phyloP scores from a whole-genome alignment of 2,888 invertebrate genomes.

The Heteropelma amictum region DNA sequence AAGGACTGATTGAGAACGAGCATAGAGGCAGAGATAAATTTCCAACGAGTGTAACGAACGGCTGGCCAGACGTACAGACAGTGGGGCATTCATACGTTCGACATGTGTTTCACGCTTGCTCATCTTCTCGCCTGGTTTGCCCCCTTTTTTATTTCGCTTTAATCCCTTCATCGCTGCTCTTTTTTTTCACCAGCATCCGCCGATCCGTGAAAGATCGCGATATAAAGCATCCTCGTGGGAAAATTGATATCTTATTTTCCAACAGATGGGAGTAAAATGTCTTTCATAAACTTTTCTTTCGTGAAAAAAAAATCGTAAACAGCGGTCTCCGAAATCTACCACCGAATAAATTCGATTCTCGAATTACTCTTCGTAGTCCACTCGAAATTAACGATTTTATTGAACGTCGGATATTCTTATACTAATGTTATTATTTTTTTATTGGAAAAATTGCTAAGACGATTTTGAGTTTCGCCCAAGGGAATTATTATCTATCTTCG shows the following conservation, averaged over 20 bases:
- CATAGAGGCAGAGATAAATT: conserved; percentile 38
- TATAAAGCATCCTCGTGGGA: conserved; percentile 31
- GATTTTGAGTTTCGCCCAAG: too few relatives aligned
- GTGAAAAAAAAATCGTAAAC: too few relatives aligned
- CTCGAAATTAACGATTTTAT: too few relatives aligned
- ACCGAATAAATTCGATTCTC: too few relatives aligned
- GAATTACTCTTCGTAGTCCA: too few relatives aligned
- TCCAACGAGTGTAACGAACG: conserved; percentile 48
- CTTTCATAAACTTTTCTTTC: too few relatives aligned
- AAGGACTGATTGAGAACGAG: conserved; percentile 20
- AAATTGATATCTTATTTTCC: conserved; percentile 2
- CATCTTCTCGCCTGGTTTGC: conserved; percentile 23
- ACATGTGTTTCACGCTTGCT: conserved; percentile 42
- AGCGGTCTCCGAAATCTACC: too few relatives aligned
- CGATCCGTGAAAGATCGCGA: conserved; percentile 23
- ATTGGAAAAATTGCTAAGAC: too few relatives aligned
- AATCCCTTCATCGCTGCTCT: neutral
- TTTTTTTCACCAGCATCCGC: conserved; percentile 5
- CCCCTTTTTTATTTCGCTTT: conserved; percentile 38
- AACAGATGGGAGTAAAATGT: too few relatives aligned
- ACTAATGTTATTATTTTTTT: too few relatives aligned
- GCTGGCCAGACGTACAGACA: conserved; percentile 29
- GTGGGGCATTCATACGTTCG: conserved; percentile 47
- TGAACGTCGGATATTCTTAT: too few relatives aligned
- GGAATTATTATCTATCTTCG: too few relatives aligned